Base-by-base conservation (phyloP, 2,888 invertebrate species). In the Enchytraeus crypticus region DNA sequence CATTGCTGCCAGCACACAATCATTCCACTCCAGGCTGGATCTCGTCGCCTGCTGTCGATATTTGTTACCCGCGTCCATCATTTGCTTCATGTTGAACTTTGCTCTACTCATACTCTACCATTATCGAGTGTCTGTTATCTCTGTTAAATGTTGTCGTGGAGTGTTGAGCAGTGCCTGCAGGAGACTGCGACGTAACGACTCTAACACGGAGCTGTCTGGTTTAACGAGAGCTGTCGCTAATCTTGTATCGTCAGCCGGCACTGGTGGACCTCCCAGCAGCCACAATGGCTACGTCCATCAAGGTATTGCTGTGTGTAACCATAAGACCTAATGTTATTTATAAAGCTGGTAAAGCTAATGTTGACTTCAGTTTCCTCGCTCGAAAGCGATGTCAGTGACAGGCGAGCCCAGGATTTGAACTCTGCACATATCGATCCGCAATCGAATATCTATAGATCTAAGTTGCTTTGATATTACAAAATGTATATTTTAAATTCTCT, bases 1-100 rank as follows among this genome's bases (percentile, higher is more conserved):
- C 0, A 63, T 70, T n/a, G 66, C 70, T 1, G 62, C 69, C 11
- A 59, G 51, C 38, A 69, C 70, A 3, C 54, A 61, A 43, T 38
- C 46, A 1, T 51, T 55, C 11, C 46, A 14, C 18, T 67, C 66
- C 34, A 56, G 58, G 3, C 61, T 70, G 2, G 62, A 66, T 32
- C 46, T 69, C 32, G 32, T 60, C 2, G 34, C 45, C 8, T 65
- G 63, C 29, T 30, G 69, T 11, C 56, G 63, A 26, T 70, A 69
- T 55, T 53, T 70, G 2, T 57, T 64, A 4, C 54, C 63, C 2
- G 65, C 65, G 1, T 63, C 68, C 3, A 18, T 69, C 4, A 43
- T 70, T 3, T 63, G 56, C 3, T 69, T 57, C 33, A 32, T 54
- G 23, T 26, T 67, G 11, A 70, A 70, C 56, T 34, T 63, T n/a